A percentile compares a stretch with the other conserved stretches of the same genome.
Conservation (phyloP, 2,113 vertebrate genomes). For the Notiomystis cincta region DNA sequence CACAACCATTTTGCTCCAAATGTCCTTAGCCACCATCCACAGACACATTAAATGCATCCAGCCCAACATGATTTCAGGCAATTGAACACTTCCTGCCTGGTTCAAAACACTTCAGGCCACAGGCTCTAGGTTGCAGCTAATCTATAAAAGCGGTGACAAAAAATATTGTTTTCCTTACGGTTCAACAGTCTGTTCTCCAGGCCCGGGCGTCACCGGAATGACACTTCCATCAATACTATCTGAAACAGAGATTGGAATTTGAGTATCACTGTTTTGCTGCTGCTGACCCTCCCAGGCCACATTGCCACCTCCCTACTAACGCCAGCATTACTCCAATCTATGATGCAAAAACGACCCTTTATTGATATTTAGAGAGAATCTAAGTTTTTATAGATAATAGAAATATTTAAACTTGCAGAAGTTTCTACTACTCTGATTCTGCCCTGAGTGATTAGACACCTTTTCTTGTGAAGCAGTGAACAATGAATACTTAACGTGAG, state of each 20-base stretch:
- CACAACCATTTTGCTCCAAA: not conserved
- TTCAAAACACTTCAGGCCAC: not conserved
- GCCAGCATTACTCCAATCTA: not conserved
- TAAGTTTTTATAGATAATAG: not conserved
- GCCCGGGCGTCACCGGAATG: constrained; percentile 71
- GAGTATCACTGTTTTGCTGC: not conserved
- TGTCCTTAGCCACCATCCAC: not conserved
- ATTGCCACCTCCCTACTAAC: not conserved
- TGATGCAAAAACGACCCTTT: not conserved
- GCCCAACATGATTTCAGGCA: not conserved
- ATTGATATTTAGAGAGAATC: not conserved
- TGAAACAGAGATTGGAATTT: constrained; percentile 64
- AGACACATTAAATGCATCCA: not conserved
- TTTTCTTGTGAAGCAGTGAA: not conserved
- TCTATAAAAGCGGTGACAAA: not conserved
- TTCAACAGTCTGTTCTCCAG: constrained; percentile 80
- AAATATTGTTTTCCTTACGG: constrained; percentile 77
- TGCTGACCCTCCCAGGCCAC: not conserved
- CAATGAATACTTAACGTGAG: not conserved
- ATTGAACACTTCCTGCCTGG: not conserved
- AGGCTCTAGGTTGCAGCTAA: not conserved
- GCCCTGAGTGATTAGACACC: not conserved
- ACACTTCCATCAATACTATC: constrained; percentile 75
- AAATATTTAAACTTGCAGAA: not conserved
- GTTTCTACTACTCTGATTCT: not conserved